These are phyloP conservation scores for Centropristis striata DNA, from an alignment of 2,113 vertebrate species.

Conservation along the genomic window DNA sequence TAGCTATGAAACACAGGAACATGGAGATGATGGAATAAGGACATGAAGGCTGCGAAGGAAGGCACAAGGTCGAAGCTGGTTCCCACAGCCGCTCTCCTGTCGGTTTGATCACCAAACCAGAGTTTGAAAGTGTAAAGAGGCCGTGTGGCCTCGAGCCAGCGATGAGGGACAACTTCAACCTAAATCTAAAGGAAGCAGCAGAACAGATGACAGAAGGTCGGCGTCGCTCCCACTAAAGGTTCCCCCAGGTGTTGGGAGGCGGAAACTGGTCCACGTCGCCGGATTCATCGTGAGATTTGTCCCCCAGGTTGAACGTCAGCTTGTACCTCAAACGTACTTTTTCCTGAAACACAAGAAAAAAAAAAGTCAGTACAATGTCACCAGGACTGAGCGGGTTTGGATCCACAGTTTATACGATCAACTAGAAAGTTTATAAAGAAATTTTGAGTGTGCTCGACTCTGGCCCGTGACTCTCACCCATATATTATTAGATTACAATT, in stretches of 20 bases:
- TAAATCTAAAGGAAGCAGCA: constrained; percentile 71
- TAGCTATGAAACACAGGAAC: constrained; percentile 16
- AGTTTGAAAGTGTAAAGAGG: constrained; percentile 30
- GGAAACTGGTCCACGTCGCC: constrained; percentile 97
- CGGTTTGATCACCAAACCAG: constrained; percentile 29
- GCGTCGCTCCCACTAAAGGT: constrained; percentile 86
- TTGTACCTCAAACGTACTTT: constrained; percentile 97
- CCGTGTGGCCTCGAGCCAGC: constrained; percentile 30
- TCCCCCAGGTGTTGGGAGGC: constrained; percentile 92
- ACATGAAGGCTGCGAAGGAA: constrained; percentile 61
- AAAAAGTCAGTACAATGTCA: not conserved
- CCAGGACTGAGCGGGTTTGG: too few relatives aligned
- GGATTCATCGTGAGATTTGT: constrained; percentile 92
- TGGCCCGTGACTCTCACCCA: too few relatives aligned
- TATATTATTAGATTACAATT: too few relatives aligned
- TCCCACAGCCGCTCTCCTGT: constrained; percentile 47
- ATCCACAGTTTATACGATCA: too few relatives aligned
- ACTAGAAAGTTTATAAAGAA: too few relatives aligned
- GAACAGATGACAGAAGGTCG: constrained; percentile 58
- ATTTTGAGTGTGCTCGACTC: too few relatives aligned
- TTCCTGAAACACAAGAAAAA: constrained; percentile 85
- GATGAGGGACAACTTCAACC: constrained; percentile 49
- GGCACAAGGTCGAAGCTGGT: constrained; percentile 73
- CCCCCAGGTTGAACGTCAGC: constrained; percentile 93
- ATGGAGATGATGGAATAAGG: constrained; percentile 30